Evolutionary conservation across 2,797 vertebrate genomes (phyloP), one percentile per base, ranked within the genome.

Genomic region (Tenualosa thibaudeaui): DNA sequence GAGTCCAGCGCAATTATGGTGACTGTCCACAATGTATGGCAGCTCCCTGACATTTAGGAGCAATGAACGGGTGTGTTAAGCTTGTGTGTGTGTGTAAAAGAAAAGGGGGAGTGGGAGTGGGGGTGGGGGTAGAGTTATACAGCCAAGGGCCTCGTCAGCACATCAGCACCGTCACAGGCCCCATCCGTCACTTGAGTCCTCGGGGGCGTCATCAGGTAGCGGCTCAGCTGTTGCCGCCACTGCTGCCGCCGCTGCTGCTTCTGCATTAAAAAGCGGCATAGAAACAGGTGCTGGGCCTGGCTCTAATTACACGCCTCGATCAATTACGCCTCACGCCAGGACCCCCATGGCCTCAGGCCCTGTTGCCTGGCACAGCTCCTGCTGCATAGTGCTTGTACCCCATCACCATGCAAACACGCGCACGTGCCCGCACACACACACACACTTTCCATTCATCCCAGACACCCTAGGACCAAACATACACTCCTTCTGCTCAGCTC

Each of bases 241-340:
- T 13, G 24, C 62, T 6, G 62, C 62, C 12, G 24, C 62, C 31
- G 31, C 37, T 43, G 37, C 71, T 78, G 71, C 87, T 83, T 17
- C n/a, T 82, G 81, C 68, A 8, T 37, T 85, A 86, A 12, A 51
- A 51, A 81, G 81, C 60, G 62, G 85, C 31, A 85, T 37, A 81
- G 81, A 46, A 75, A 49, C 19, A 40, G 31, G 84, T 40, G 71
- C 71, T 78, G 71, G 37, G 37, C 5, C 71, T 9, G 71, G 19
- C 71, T 43, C 71, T 78, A 46, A 78, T 78, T 78, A 78, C 40
- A 19, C 7, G 40, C 71, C 71, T 78, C 71, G 6, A 78, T 78
- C 71, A 78, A 78, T 78, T 78, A 71, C 12, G 65, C 65, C 15
- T 5, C 65, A 26, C 65, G 31, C 65, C 24, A 40, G 31, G 26